A percentile compares a stretch with the other conserved stretches of the same genome.
These are phyloP conservation scores for Leptinotarsa defecta DNA, from an alignment of 1,140 invertebrate genomes.

Conservation along the genomic window DNA sequence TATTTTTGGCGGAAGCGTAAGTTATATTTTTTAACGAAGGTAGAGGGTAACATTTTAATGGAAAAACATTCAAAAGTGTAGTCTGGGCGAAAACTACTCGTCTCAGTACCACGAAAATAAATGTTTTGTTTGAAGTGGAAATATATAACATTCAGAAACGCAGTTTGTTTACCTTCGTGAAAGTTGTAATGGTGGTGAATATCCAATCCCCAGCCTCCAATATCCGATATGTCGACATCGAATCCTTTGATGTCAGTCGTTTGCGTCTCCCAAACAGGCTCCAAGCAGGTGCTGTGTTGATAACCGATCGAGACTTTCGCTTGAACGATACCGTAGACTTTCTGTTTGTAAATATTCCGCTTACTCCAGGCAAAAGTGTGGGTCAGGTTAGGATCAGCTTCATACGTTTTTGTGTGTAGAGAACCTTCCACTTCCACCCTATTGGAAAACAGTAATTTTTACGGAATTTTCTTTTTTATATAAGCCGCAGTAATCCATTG, in stretches of 20 bases:
- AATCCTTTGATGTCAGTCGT: slow-evolving; percentile 94
- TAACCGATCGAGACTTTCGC: slow-evolving; percentile 92
- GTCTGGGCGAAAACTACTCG: too few species aligned
- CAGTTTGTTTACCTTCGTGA: slow-evolving; percentile 73
- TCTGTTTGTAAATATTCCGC: slow-evolving; percentile 95
- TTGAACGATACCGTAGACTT: slow-evolving; percentile 87
- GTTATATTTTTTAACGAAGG: too few species aligned
- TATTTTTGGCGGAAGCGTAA: too few species aligned
- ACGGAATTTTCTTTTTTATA: too few species aligned
- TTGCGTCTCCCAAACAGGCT: slow-evolving; percentile 91
- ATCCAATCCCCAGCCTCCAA: slow-evolving; percentile 96
- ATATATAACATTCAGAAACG: not conserved
- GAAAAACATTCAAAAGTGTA: too few species aligned
- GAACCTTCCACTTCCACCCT: slow-evolving; percentile 74
- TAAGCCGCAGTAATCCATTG: too few species aligned
- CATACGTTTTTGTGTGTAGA: slow-evolving; percentile 87
- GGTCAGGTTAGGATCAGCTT: slow-evolving; percentile 91
- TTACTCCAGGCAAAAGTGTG: slow-evolving; percentile 98
- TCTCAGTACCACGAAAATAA: too few species aligned
- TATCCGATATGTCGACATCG: slow-evolving; percentile 94
- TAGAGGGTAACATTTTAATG: too few species aligned
- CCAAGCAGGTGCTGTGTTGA: slow-evolving; percentile 84
- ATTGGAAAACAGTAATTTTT: not conserved
- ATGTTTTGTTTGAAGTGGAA: too few species aligned
- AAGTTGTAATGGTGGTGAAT: slow-evolving; percentile 99